These are phyloP conservation scores for Caenorhabditis doughertyi DNA, from an alignment of 2,888 invertebrate genomes.

Conservation along the genomic window DNA sequence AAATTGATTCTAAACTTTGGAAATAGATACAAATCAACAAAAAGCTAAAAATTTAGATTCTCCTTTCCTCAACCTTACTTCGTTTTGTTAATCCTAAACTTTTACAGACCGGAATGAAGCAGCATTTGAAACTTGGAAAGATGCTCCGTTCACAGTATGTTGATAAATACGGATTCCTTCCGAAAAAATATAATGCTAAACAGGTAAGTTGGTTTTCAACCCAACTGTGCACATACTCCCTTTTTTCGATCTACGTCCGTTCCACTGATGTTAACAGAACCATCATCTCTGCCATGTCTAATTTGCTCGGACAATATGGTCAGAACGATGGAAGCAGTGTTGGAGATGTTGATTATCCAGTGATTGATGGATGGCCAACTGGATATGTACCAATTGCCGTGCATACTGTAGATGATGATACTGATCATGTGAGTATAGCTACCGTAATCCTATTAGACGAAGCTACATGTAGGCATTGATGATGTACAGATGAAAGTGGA, in stretches of 20 bases:
- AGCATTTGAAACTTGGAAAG: slow-evolving; percentile 88
- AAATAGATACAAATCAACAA: too few species aligned
- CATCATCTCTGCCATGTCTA: slow-evolving; percentile 84
- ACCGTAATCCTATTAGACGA: slow-evolving; percentile 42
- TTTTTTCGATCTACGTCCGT: slow-evolving; percentile 85
- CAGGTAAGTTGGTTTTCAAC: slow-evolving; percentile 47
- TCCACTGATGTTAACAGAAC: slow-evolving; percentile 93
- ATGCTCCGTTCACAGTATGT: slow-evolving; percentile 88
- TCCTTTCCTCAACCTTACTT: too few species aligned
- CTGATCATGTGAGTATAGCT: slow-evolving; percentile 85
- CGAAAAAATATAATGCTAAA: slow-evolving; percentile 85
- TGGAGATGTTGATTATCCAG: slow-evolving; percentile 54
- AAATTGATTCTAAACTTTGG: too few species aligned
- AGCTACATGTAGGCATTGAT: slow-evolving; percentile 11
- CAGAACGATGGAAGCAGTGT: slow-evolving; percentile 74
- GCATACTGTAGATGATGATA: slow-evolving; percentile 87
- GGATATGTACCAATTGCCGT: slow-evolving; percentile 88
- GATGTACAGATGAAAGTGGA: background rate
- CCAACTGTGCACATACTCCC: background rate
- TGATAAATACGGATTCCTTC: slow-evolving; percentile 85
- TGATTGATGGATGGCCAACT: slow-evolving; percentile 75
- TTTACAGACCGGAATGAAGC: slow-evolving; percentile 81
- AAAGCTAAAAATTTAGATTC: too few species aligned
- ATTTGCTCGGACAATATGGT: slow-evolving; percentile 71
- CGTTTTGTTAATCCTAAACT: too few species aligned